Conservation (phyloP, 1,140 invertebrate species). For the Drosophila simulans region DNA sequence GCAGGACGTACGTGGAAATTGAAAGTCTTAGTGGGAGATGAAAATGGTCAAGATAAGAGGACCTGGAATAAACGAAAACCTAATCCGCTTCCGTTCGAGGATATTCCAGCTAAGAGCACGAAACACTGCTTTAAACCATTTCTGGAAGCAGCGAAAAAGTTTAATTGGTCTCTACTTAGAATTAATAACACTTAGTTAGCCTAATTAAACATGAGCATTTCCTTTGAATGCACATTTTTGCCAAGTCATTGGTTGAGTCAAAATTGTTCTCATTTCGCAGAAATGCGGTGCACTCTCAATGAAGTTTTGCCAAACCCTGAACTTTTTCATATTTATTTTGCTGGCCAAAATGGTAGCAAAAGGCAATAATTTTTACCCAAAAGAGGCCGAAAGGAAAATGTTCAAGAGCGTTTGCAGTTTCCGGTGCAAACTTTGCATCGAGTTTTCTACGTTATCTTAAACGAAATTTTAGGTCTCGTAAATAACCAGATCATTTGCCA, state of each 20-base stretch:
- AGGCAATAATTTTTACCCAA: conserved; percentile 30
- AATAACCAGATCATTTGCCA: conserved; percentile 51
- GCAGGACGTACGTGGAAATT: conserved; percentile 31
- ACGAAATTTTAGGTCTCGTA: conserved; percentile 35
- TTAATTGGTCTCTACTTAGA: no score
- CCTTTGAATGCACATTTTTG: neutral
- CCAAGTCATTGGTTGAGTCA: conserved; percentile 11
- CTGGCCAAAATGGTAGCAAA: conserved; percentile 10
- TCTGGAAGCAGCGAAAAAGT: neutral
- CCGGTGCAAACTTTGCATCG: conserved; percentile 35
- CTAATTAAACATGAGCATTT: neutral
- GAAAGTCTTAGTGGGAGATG: conserved; percentile 15
- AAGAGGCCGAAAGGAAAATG: conserved; percentile 25
- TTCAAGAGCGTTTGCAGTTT: conserved; percentile 30
- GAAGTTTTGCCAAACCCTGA: conserved; percentile 24
- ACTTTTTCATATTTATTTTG: conserved; percentile 39
- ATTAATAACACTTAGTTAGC: neutral
- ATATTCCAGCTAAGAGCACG: neutral
- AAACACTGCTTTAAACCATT: neutral
- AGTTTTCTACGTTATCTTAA: conserved; percentile 33
- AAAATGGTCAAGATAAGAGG: conserved; percentile 7
- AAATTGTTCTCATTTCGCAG: conserved; percentile 3
- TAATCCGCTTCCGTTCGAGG: neutral
- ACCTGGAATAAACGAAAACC: conserved; percentile 16
- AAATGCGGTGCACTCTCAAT: conserved; percentile 33